Base-by-base conservation (phyloP, 2,888 invertebrate genomes). In the Empis stercorea region DNA sequence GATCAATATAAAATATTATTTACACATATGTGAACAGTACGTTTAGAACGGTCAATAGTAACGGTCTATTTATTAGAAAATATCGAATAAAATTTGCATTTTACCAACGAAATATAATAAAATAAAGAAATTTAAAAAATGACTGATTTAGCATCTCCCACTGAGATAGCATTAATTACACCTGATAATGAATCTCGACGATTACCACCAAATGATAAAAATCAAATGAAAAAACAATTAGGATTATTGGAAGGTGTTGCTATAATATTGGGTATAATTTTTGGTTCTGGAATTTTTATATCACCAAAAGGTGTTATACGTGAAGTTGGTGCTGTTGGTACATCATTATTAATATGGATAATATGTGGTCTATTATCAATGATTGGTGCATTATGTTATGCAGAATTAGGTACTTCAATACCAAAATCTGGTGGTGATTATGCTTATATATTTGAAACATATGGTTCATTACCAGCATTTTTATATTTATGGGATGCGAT, bases 401-500 rank as follows among this genome's bases (percentile, higher is more conserved):
- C 97, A 10, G 97, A 99, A 75, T 72, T 99, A 51, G 97, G 85
- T 60, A 69, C 70, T 4, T 61, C 62, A 14, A 83, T 97, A 61
- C 87, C 92, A 4, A 87, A 91, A 62, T 94, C 93, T 49, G 96
- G 96, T 17, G 96, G 95, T 2, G 96, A 97, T 71, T 97, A 97
- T 68, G 93, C 94, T 32, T 97, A 97, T 61, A 94, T 97, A 53
- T 78, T 82, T 59, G 86, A 93, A 68, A 88, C 95, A 2, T 96
- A 83, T 63, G 96, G 96, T 23, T 78, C 86, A 2, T 68, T 97
- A 48, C 92, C 91, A 14, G 88, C 95, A 0, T 97, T 97, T 66
- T 73, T 99, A 13, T 96, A 91, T 64, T 73, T 97, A 13, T 97
- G 97, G 96, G 92, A 92, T 63, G 93, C 95, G n/a, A 86, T 91